These are phyloP conservation scores for Lepidocolaptes lacrymiger DNA, from an alignment of 2,797 vertebrate genomes.

Conservation along the genomic window DNA sequence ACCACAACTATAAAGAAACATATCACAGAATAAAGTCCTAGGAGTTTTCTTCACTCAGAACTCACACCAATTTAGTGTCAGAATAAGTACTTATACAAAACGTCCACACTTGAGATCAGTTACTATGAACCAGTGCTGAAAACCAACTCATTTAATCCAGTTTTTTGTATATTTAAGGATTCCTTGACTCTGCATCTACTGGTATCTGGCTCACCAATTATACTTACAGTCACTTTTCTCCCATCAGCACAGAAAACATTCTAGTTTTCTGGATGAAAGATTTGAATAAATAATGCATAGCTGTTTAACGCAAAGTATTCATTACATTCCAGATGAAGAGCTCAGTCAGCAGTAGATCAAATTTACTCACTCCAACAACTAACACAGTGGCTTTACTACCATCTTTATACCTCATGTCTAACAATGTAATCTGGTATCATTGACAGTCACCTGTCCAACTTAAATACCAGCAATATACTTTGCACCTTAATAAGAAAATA, in stretches of 20 bases:
- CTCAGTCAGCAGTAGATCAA: conserved; percentile 40
- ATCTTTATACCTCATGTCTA: background rate
- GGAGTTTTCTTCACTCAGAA: background rate
- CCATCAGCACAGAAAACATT: conserved; percentile 28
- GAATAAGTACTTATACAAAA: background rate
- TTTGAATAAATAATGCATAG: conserved; percentile 66
- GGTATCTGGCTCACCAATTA: background rate
- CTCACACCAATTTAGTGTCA: background rate
- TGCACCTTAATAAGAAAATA: background rate
- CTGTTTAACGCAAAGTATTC: conserved; percentile 40
- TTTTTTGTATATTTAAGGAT: background rate
- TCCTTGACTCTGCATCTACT: background rate
- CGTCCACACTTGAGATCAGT: background rate
- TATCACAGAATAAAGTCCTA: background rate
- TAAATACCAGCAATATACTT: background rate
- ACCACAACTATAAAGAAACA: background rate
- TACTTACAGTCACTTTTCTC: background rate
- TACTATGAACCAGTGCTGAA: background rate
- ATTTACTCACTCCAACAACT: conserved; percentile 40
- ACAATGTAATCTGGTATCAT: background rate
- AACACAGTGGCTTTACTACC: background rate
- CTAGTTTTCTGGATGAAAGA: conserved; percentile 52
- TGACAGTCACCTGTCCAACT: background rate
- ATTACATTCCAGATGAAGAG: conserved; percentile 33
- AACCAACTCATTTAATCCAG: background rate